Conservation (phyloP, 2,888 invertebrate species). For the Luperina nickerlii region DNA sequence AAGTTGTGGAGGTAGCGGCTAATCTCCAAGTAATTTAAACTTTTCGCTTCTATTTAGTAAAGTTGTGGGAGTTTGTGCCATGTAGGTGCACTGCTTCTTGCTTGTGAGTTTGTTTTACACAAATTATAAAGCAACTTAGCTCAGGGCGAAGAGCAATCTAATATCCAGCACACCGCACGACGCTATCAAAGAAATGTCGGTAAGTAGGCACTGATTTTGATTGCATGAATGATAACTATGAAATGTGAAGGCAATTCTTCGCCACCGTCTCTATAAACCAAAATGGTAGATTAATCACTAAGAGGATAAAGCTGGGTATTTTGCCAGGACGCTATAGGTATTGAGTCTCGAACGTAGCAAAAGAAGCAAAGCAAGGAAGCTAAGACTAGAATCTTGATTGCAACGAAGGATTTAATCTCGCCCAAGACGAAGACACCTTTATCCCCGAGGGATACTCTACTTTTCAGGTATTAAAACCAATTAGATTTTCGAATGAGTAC, state of each 20-base stretch:
- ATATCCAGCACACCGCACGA: not conserved
- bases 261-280: not conserved
- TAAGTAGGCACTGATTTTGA: not conserved
- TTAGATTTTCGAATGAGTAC: not conserved
- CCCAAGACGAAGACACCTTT: not conserved
- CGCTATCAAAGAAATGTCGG: not conserved
- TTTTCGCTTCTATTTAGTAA: slow-evolving; percentile 24
- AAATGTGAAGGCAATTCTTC: not conserved
- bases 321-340: not conserved
- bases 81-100: slow-evolving; percentile 3
- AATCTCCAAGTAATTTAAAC: slow-evolving; percentile 35
- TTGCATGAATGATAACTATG: too few species aligned
- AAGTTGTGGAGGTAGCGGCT: slow-evolving; percentile 24
- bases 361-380: not conserved
- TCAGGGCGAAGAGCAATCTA: too few species aligned
- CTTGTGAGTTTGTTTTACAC: not conserved
- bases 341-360: not conserved
- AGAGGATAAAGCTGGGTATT: not conserved
- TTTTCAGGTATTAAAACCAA: not conserved
- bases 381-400: too few species aligned
- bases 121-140: not conserved
- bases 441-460: too few species aligned
- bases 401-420: not conserved
- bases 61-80: not conserved
- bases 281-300: not conserved